Percentiles rank a stretch among this genome's conserved stretches.
phyloP scores from a whole-genome alignment of 1,140 invertebrate genomes.

The Zeugodacus cucurbitae region DNA sequence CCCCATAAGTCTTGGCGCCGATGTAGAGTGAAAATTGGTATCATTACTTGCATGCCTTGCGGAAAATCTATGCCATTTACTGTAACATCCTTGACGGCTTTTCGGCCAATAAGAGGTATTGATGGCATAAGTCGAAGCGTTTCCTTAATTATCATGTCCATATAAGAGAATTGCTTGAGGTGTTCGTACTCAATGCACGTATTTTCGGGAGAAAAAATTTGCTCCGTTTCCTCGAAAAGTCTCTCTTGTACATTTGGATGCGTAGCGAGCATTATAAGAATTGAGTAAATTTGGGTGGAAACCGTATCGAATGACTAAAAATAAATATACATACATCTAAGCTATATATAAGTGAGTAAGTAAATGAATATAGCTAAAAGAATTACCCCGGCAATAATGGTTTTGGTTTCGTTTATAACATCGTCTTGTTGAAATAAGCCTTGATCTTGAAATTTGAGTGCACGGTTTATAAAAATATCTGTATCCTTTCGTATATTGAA shows the following conservation, averaged over 20 bases:
- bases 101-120: conserved; percentile 47
- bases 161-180: conserved; percentile 71
- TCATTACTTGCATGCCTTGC: conserved; percentile 49
- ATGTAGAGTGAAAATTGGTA: conserved; percentile 56
- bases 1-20: conserved; percentile 57
- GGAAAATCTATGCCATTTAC: conserved; percentile 52
- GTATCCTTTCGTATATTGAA: background rate
- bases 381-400: conserved; percentile 40
- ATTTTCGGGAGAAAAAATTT: conserved; percentile 20
- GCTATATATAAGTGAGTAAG: background rate
- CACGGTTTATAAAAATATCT: conserved; percentile 6
- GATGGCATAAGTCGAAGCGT: conserved; percentile 67
- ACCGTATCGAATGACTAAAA: conserved; percentile 44
- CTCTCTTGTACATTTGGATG: conserved; percentile 45
- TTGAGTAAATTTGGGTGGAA: conserved; percentile 32
- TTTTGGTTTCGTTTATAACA: conserved; percentile 39
- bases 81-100: background rate
- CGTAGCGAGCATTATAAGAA: conserved; percentile 48
- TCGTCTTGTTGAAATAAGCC: conserved; percentile 37
- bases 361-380: background rate
- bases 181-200: conserved; percentile 67
- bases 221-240: conserved; percentile 42
- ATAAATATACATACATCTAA: background rate
- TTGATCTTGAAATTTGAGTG: conserved; percentile 22
- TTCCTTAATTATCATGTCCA: conserved; percentile 74